Percentiles rank a stretch among this genome's conserved stretches.
These are phyloP conservation scores for Trachops cirrhosus DNA, from an alignment of 2,797 vertebrate species.

Conservation along the genomic window DNA sequence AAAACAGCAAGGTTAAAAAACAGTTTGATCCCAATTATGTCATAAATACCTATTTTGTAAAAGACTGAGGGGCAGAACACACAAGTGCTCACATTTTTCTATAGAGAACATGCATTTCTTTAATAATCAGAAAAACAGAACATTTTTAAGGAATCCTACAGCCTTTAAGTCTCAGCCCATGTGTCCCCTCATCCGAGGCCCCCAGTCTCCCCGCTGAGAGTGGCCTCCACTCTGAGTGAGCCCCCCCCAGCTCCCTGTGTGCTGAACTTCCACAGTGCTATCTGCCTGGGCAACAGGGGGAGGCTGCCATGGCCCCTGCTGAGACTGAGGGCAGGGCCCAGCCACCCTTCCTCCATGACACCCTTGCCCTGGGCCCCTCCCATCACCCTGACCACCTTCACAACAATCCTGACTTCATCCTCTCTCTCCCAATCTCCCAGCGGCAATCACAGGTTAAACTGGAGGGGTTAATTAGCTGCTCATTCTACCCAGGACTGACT, in stretches of 20 bases:
- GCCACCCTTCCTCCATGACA: neutral
- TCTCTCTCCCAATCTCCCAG: neutral
- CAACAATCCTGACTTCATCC: neutral
- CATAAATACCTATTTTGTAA: slow-evolving; percentile 65
- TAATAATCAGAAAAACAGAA: slow-evolving; percentile 44
- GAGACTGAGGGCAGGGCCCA: neutral
- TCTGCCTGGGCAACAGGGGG: neutral
- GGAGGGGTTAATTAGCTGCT: neutral
- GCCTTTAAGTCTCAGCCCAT: neutral
- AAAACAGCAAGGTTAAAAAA: slow-evolving; percentile 58
- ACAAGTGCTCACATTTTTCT: slow-evolving; percentile 27
- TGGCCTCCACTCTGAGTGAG: rapidly evolving
- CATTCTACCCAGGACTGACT: neutral
- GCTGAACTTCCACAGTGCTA: rapidly evolving
- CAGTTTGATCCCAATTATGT: slow-evolving; percentile 66
- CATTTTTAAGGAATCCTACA: slow-evolving; percentile 44
- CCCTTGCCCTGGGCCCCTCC: neutral
- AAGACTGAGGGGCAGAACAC: slow-evolving; percentile 59
- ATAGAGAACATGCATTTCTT: slow-evolving; percentile 7
- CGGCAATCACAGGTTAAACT: slow-evolving; percentile 16
- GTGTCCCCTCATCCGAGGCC: neutral
- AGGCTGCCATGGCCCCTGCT: neutral
- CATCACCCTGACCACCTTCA: neutral
- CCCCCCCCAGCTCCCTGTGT: rapidly evolving
- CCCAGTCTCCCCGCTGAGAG: neutral